Base-by-base conservation (phyloP, 2,797 vertebrate genomes). In the Coilia nasus region DNA sequence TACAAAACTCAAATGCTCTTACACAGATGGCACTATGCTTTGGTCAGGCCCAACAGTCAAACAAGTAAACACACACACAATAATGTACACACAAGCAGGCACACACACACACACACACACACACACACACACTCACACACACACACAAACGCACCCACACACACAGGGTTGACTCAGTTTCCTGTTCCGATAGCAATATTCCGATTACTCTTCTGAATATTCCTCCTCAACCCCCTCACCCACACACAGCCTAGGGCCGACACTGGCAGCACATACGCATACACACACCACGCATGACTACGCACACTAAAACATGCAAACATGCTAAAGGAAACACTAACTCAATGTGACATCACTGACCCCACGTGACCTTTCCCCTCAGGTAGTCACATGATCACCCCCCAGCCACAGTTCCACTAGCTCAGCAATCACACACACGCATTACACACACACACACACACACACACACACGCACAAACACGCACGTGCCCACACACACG, bases 121-220 rank as follows among this genome's bases (percentile, higher is more conserved):
- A 15, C 62, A 64, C 62, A 67, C 2, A 67, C 25, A 31, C 64
- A 31, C 25, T 0, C 35, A 28, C 19, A 82, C 71, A 67, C 41
- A 87, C 28, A 71, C 67, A 71, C 28, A 71, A 14, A 71, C 67
- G 35, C 14, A 19, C 62, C 28, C 62, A 71, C 3, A 71, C 28
- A 35, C 25, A 17, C 28, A 87, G 81, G 86, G 84, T 25, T 83
- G 28, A 71, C 28, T 35, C 64, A 71, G 12, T 31, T 71, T 71
- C 28, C 28, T 71, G 64, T 71, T 71, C 28, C 35, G 64, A 14
- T 75, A 75, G 67, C 67, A 75, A 75, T 35, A 75, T 75, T 75
- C 28, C 19, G 67, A 75, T 75, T 75, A 35, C 3, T 75, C 31
- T 75, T 75, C 28, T 35, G 28, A 17, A 75, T 35, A 31, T 41